Evolutionary conservation across 1,140 invertebrate species (phyloP).

Genomic region (Eupristina koningsbergeri): DNA sequence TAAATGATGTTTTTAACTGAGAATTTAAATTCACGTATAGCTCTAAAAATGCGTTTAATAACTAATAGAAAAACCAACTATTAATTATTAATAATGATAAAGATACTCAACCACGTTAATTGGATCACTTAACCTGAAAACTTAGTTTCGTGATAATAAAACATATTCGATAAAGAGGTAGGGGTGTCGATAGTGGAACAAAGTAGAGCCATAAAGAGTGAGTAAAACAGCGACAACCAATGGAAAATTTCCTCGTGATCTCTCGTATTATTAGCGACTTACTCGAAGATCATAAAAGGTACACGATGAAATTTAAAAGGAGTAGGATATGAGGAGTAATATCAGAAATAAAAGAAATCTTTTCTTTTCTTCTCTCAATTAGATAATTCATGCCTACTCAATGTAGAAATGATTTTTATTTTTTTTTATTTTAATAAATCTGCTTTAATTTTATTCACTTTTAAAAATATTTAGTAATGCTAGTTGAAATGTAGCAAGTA

Average conservation of each 20-base stretch:
- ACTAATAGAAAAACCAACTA: background rate
- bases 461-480: too few species aligned
- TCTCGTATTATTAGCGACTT: background rate
- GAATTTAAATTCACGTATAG: background rate
- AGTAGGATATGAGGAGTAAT: background rate
- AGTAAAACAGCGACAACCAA: background rate
- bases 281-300: background rate
- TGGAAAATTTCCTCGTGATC: background rate
- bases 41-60: background rate
- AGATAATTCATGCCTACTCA: background rate
- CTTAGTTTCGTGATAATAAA: background rate
- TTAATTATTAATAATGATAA: conserved; percentile 10
- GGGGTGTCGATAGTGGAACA: background rate
- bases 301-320: background rate
- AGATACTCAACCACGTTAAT: background rate
- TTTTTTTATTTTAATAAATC: too few species aligned
- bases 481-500: too few species aligned
- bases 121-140: background rate
- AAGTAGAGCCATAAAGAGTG: background rate
- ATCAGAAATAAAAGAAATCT: conserved; percentile 18
- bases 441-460: too few species aligned
- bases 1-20: background rate
- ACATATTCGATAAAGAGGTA: background rate
- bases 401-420: background rate
- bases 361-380: conserved; percentile 6